phyloP scores from a whole-genome alignment of 2,888 invertebrate genomes.

The Portevinia maculata region DNA sequence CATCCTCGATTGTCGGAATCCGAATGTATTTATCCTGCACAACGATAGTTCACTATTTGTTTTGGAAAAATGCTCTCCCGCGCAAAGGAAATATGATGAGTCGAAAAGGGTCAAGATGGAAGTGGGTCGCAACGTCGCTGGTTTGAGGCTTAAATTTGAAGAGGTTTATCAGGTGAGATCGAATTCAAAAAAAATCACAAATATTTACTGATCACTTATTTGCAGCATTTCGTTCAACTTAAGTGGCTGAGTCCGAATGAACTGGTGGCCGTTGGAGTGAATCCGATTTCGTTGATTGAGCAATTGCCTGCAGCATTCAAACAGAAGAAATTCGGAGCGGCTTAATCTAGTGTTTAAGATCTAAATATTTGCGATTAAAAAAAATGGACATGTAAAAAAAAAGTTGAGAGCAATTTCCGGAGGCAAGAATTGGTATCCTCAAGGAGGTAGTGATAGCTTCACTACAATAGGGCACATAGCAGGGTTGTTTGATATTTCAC shows the following conservation, averaged over 20 bases:
- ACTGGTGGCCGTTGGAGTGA: constrained; percentile 90
- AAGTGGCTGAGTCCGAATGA: constrained; percentile 88
- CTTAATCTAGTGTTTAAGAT: constrained; percentile 72
- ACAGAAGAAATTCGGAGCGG: constrained; percentile 86
- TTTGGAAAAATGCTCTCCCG: constrained; percentile 75
- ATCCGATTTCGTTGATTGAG: constrained; percentile 87
- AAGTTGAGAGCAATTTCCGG: not conserved
- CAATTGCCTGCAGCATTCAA: constrained; percentile 88
- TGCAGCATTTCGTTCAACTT: constrained; percentile 89
- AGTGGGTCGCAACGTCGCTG: constrained; percentile 18
- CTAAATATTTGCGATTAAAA: constrained; percentile 8
- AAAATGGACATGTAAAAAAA: constrained; percentile 21
- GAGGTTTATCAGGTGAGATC: constrained; percentile 79
- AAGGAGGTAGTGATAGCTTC: too few species aligned
- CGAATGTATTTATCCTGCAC: constrained; percentile 87
- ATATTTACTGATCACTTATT: constrained; percentile 8
- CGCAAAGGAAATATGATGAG: constrained; percentile 76
- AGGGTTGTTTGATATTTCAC: too few species aligned
- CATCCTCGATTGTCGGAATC: constrained; percentile 85
- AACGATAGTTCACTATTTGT: constrained; percentile 87
- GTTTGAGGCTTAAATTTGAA: constrained; percentile 34
- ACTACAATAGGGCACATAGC: too few species aligned
- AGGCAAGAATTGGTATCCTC: too few species aligned
- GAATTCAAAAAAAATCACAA: too few species aligned
- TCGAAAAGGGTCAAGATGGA: constrained; percentile 83